Percentiles rank a stretch among this genome's conserved stretches.
phyloP scores from a whole-genome alignment of 2,888 invertebrate species.

The Agrypnus murinus region DNA sequence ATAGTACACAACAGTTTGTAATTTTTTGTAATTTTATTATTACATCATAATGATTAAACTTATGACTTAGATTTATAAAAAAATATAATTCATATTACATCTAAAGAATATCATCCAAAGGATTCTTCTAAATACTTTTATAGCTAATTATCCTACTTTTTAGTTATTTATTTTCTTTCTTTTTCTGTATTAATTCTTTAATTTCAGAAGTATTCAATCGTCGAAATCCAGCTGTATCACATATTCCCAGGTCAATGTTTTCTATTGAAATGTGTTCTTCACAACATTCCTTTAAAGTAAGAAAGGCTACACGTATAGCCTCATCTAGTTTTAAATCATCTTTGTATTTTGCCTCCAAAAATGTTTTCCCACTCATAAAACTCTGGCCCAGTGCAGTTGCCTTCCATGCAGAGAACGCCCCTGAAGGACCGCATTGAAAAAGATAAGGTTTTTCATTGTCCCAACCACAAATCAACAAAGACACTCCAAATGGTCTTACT shows the following conservation, averaged over 20 bases:
- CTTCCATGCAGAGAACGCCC: conserved; percentile 99
- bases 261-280: conserved; percentile 99
- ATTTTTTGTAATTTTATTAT: too few species aligned
- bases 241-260: conserved; percentile 98
- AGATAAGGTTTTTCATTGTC: conserved; percentile 93
- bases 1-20: too few species aligned
- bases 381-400: conserved; percentile 99
- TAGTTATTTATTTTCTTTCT: too few species aligned
- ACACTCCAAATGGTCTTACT: conserved; percentile 99
- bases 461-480: conserved; percentile 97
- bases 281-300: conserved; percentile 98
- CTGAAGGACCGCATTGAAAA: conserved; percentile 99
- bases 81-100: too few species aligned
- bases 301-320: conserved; percentile 98
- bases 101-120: too few species aligned
- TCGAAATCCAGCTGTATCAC: conserved; percentile 92
- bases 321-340: conserved; percentile 98
- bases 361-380: conserved; percentile 97
- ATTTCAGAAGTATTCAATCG: conserved; percentile 94
- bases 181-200: too few species aligned
- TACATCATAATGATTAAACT: too few species aligned
- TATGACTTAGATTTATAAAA: too few species aligned
- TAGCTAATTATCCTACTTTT: too few species aligned
- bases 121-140: too few species aligned
- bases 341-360: conserved; percentile 96